Conservation (phyloP, 1,140 invertebrate genomes). For the Cyclina sinensis region DNA sequence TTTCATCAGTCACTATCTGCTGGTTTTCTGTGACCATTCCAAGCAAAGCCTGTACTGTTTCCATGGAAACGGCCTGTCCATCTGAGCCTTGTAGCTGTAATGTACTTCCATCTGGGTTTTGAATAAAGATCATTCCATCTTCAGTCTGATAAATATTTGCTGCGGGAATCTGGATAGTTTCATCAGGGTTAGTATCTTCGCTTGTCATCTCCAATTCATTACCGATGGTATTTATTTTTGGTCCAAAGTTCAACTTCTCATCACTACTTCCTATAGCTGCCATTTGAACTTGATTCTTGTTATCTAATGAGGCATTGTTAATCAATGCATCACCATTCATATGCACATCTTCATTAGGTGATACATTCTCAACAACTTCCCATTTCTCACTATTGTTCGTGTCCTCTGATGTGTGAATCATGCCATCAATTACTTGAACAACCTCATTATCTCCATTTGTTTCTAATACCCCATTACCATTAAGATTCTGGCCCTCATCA, state of each 20-base stretch:
- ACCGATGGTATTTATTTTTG: neutral
- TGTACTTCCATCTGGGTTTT: conserved; percentile 81
- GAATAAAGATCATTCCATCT: conserved; percentile 81
- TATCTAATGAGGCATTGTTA: conserved; percentile 5
- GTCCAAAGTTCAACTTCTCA: conserved; percentile 8
- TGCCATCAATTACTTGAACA: conserved; percentile 20
- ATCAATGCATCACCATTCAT: conserved; percentile 24
- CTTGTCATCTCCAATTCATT: neutral
- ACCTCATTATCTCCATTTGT: neutral
- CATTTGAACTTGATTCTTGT: neutral
- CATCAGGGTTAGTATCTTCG: conserved; percentile 26
- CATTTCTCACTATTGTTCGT: neutral
- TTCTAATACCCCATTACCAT: neutral
- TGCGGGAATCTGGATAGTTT: conserved; percentile 59
- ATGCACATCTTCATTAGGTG: neutral
- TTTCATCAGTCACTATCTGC: conserved; percentile 57
- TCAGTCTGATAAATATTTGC: conserved; percentile 82
- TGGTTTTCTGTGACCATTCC: conserved; percentile 76
- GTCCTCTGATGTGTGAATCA: neutral
- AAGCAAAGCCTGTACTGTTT: conserved; percentile 84
- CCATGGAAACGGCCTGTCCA: conserved; percentile 76
- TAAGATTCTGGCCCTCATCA: neutral
- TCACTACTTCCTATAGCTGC: neutral
- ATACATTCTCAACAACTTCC: neutral
- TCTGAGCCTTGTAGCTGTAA: conserved; percentile 83